A percentile compares a stretch with the other conserved stretches of the same genome.
Conservation (phyloP, 2,888 invertebrate genomes). For the Podotricha telesiphe region DNA sequence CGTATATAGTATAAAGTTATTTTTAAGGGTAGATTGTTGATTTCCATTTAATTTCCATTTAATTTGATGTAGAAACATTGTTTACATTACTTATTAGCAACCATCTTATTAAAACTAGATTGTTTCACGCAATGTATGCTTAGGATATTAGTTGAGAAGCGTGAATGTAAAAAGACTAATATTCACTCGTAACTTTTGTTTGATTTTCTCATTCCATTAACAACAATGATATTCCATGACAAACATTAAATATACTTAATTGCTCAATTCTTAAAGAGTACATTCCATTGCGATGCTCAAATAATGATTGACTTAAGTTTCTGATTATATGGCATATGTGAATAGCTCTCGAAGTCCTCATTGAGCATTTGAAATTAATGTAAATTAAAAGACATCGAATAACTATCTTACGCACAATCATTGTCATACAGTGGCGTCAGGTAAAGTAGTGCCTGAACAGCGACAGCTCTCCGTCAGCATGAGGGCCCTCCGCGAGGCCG, state of each 20-base stretch:
- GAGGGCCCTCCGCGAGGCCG: slow-evolving; percentile 75
- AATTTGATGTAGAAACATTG: slow-evolving; percentile 54
- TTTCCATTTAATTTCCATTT: background rate
- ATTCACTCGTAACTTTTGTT: slow-evolving; percentile 47
- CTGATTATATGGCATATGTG: slow-evolving; percentile 61
- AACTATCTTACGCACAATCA: slow-evolving; percentile 72
- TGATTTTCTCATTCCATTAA: slow-evolving; percentile 33
- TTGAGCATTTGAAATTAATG: slow-evolving; percentile 70
- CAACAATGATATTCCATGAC: slow-evolving; percentile 26
- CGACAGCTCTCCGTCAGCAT: slow-evolving; percentile 77
- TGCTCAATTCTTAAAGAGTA: slow-evolving; percentile 33
- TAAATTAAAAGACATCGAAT: slow-evolving; percentile 73
- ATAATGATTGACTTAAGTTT: slow-evolving; percentile 59
- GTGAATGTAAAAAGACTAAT: slow-evolving; percentile 66
- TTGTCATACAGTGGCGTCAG: slow-evolving; percentile 58
- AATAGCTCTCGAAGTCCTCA: slow-evolving; percentile 58
- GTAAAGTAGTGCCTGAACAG: slow-evolving; percentile 49
- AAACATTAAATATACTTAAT: slow-evolving; percentile 39
- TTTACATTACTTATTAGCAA: slow-evolving; percentile 70
- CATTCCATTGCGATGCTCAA: slow-evolving; percentile 51
- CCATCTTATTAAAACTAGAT: slow-evolving; percentile 63
- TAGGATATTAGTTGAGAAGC: slow-evolving; percentile 61
- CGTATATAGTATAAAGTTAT: background rate
- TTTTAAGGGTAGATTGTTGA: no score
- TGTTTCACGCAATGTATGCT: slow-evolving; percentile 76